These are phyloP conservation scores for Lobophora halterata DNA, from an alignment of 2,888 invertebrate genomes.

Conservation along the genomic window DNA sequence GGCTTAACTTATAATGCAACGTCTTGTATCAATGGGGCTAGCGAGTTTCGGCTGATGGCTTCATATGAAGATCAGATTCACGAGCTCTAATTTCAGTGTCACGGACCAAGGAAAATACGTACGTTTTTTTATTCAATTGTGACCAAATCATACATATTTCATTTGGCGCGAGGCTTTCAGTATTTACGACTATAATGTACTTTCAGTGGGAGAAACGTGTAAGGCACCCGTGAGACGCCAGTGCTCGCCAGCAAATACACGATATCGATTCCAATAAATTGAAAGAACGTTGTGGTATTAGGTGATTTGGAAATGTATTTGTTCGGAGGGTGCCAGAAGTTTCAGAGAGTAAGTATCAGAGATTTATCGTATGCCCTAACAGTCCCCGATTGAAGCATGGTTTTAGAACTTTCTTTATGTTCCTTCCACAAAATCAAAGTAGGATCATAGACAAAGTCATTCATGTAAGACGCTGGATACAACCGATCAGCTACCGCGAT, in stretches of 20 bases:
- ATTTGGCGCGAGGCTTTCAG: slow-evolving; percentile 24
- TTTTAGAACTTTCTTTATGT: too few relatives aligned
- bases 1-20: slow-evolving; percentile 45
- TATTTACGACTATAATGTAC: slow-evolving; percentile 20
- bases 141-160: slow-evolving; percentile 30
- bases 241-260: slow-evolving; percentile 25
- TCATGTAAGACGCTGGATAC: slow-evolving; percentile 30
- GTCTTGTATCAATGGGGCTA: slow-evolving; percentile 39
- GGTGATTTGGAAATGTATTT: slow-evolving; percentile 15
- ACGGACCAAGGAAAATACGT: slow-evolving; percentile 16
- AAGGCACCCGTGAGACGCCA: slow-evolving; percentile 22
- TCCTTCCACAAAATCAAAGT: slow-evolving; percentile 7
- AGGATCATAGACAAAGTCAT: slow-evolving; percentile 16
- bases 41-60: slow-evolving; percentile 36
- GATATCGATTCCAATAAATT: slow-evolving; percentile 26
- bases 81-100: slow-evolving; percentile 4
- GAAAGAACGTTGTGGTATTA: slow-evolving; percentile 14
- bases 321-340: slow-evolving; percentile 6
- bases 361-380: not conserved
- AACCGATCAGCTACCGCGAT: slow-evolving; percentile 36
- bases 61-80: slow-evolving; percentile 12
- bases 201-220: slow-evolving; percentile 20
- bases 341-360: slow-evolving; percentile 6
- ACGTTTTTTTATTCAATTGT: slow-evolving; percentile 20
- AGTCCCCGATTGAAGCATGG: too few relatives aligned